Evolutionary conservation across 2,888 invertebrate genomes (phyloP).

Genomic region (Tineola bisselliella): DNA sequence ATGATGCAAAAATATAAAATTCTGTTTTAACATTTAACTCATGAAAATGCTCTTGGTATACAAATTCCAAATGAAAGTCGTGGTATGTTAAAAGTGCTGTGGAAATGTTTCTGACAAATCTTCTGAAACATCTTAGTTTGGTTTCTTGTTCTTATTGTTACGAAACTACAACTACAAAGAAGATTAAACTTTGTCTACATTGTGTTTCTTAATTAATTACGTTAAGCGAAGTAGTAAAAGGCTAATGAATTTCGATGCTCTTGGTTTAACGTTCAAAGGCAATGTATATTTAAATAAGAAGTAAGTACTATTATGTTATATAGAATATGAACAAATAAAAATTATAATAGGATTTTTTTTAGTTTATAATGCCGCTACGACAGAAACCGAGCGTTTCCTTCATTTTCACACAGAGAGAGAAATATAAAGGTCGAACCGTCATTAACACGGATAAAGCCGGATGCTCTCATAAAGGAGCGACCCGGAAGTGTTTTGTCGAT

Average conservation of each 20-base stretch:
- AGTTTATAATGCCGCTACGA: not conserved
- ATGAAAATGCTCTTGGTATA: no score
- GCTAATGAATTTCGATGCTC: not conserved
- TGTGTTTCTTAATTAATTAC: constrained; percentile 5
- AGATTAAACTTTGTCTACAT: constrained; percentile 4
- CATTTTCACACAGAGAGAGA: constrained; percentile 27
- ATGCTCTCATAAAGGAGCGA: constrained; percentile 25
- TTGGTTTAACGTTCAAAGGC: no score
- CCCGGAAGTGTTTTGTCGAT: constrained; percentile 18
- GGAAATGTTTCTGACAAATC: not conserved
- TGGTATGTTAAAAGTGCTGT: not conserved
- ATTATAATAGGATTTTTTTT: not conserved
- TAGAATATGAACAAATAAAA: no score
- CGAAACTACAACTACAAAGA: not conserved
- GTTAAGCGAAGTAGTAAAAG: not conserved
- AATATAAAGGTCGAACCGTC: constrained; percentile 34
- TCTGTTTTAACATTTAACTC: no score
- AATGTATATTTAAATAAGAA: no score
- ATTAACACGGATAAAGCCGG: constrained; percentile 33
- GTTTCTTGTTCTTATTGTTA: not conserved
- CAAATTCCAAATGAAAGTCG: not conserved
- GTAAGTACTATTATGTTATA: no score
- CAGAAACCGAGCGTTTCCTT: constrained; percentile 15
- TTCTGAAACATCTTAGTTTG: not conserved
- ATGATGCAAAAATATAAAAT: no score